A percentile compares a stretch with the other conserved stretches of the same genome.
phyloP scores from a whole-genome alignment of 2,797 vertebrate genomes.

The Botia almorhae region DNA sequence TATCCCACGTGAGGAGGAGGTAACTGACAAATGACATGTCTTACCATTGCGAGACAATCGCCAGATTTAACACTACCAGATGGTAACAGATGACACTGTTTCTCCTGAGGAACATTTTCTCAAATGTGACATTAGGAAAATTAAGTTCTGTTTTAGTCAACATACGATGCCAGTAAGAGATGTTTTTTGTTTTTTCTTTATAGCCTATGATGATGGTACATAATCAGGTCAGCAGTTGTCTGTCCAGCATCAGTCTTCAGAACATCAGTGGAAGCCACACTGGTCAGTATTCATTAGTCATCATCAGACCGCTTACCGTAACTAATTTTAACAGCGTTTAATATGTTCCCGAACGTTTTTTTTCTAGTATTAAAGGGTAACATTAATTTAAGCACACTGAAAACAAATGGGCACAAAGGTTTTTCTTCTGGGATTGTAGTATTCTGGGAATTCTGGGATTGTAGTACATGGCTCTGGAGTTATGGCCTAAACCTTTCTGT shows the following conservation, averaged over 20 bases:
- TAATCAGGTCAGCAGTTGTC: slow-evolving; percentile 75
- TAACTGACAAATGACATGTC: slow-evolving; percentile 57
- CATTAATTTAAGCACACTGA: background rate
- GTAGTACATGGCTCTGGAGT: slow-evolving; percentile 7
- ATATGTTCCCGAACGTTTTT: background rate
- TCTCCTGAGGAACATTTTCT: background rate
- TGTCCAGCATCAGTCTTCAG: slow-evolving; percentile 74
- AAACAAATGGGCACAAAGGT: background rate
- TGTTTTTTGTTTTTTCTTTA: slow-evolving; percentile 32
- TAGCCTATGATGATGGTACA: slow-evolving; percentile 75
- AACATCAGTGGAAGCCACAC: slow-evolving; percentile 66
- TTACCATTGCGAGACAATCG: too few relatives aligned
- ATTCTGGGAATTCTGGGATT: background rate
- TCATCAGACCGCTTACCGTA: slow-evolving; percentile 44
- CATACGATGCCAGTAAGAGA: background rate
- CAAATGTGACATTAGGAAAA: too few relatives aligned
- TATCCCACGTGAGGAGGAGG: slow-evolving; percentile 86
- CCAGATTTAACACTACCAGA: too few relatives aligned
- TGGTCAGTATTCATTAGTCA: slow-evolving; percentile 58
- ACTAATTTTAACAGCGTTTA: background rate
- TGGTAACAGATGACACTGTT: background rate
- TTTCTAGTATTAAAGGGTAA: background rate
- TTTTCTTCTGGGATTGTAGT: too few relatives aligned
- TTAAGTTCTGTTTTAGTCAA: too few relatives aligned
- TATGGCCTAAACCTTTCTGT: background rate